Conservation (phyloP, 2,888 invertebrate species). For the Druceiella hillmani region DNA sequence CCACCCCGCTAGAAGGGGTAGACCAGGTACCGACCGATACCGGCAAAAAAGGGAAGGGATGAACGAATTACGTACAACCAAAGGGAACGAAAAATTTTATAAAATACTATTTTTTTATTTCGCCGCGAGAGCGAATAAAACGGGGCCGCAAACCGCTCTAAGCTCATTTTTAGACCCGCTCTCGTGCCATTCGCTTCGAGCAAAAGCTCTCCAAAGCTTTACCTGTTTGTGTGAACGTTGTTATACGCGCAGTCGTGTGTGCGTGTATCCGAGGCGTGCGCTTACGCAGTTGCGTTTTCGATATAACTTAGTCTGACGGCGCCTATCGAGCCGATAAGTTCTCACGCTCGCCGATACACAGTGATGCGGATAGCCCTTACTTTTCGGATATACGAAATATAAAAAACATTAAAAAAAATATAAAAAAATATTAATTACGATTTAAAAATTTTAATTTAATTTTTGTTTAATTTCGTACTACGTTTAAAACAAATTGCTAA, state of each 20-base stretch:
- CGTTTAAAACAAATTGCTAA: no score
- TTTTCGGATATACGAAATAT: no score
- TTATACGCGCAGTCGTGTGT: conserved; percentile 27
- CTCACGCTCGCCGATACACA: conserved; percentile 34
- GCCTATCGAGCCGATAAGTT: no score
- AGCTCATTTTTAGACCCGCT: conserved; percentile 46
- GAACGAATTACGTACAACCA: conserved; percentile 54
- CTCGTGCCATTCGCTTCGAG: conserved; percentile 34
- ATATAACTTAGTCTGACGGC: no score
- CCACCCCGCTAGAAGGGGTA: conserved; percentile 16
- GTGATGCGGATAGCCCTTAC: no score
- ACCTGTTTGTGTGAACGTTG: conserved; percentile 22
- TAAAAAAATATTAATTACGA: no score
- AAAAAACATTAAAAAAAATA: no score
- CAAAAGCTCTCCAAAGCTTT: conserved; percentile 32
- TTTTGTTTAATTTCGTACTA: no score
- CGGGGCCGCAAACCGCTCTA: conserved; percentile 46
- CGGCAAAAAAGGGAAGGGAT: conserved; percentile 49
- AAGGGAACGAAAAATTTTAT: conserved; percentile 54
- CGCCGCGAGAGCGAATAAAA: conserved; percentile 55
- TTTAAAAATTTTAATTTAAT: no score
- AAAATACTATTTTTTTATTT: conserved; percentile 53
- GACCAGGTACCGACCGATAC: conserved; percentile 51
- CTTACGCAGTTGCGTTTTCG: no score
- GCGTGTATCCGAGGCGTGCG: no score